A percentile compares a stretch with the other conserved stretches of the same genome.
These are phyloP conservation scores for Caenorhabditis afra DNA, from an alignment of 2,888 invertebrate species.

Conservation along the genomic window DNA sequence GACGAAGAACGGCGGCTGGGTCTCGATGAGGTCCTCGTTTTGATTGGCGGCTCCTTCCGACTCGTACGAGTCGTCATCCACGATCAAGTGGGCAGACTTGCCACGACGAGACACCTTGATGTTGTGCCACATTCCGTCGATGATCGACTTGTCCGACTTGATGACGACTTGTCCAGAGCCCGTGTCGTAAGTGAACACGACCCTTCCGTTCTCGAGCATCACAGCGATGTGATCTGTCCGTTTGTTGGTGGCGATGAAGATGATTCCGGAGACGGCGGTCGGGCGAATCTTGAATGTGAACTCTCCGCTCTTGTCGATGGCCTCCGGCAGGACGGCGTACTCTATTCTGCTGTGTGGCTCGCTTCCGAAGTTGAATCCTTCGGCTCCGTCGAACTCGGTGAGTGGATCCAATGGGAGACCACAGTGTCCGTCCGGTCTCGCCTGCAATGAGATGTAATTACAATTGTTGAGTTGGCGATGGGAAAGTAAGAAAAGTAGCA, in stretches of 20 bases:
- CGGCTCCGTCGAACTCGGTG: conserved; percentile 71
- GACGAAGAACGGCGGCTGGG: conserved; percentile 80
- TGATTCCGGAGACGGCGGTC: conserved; percentile 87
- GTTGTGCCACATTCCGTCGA: conserved; percentile 80
- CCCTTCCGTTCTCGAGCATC: conserved; percentile 90
- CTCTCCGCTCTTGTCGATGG: conserved; percentile 82
- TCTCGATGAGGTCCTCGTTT: conserved; percentile 77
- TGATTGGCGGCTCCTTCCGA: conserved; percentile 68
- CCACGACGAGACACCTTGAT: conserved; percentile 76
- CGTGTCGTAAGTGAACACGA: conserved; percentile 89
- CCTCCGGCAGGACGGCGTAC: conserved; percentile 77
- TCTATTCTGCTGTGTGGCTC: conserved; percentile 81
- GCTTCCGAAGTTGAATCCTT: conserved; percentile 81
- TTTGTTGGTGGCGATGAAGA: conserved; percentile 87
- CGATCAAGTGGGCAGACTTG: conserved; percentile 75
- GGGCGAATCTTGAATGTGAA: conserved; percentile 89
- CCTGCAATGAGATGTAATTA: conserved; percentile 61
- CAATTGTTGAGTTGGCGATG: neutral
- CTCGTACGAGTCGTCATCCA: conserved; percentile 80
- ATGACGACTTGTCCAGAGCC: conserved; percentile 84
- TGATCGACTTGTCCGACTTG: conserved; percentile 63
- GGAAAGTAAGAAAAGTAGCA: neutral
- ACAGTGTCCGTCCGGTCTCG: conserved; percentile 68
- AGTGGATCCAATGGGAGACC: conserved; percentile 70
- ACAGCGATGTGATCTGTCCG: conserved; percentile 88